These are phyloP conservation scores for Tyria jacobaeae DNA, from an alignment of 2,888 invertebrate species.

Conservation along the genomic window DNA sequence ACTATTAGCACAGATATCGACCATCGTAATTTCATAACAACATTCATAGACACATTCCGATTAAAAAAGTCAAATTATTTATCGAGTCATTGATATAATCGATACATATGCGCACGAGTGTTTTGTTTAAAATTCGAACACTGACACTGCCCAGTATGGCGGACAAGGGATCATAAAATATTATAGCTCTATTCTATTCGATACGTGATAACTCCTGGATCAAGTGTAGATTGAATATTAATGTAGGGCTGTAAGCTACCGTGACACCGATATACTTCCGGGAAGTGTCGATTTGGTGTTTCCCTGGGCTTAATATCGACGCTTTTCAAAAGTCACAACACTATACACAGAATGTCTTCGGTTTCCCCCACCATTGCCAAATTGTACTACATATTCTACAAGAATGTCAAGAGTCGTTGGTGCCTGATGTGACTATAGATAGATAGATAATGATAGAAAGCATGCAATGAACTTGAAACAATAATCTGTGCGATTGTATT, in stretches of 20 bases:
- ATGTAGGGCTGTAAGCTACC: conserved; percentile 74
- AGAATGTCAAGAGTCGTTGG: background rate
- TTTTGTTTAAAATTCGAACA: conserved; percentile 82
- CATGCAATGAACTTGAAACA: background rate
- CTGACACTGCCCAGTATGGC: conserved; percentile 77
- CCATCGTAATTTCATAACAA: conserved; percentile 5
- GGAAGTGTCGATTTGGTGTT: conserved; percentile 74
- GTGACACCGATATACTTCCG: conserved; percentile 80
- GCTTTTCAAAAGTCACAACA: conserved; percentile 33
- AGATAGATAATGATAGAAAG: conserved; percentile 12
- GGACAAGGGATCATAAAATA: conserved; percentile 85
- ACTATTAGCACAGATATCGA: background rate
- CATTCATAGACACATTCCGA: conserved; percentile 18
- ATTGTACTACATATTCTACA: background rate
- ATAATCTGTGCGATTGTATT: conserved; percentile 7
- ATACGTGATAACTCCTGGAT: conserved; percentile 84
- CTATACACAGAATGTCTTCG: conserved; percentile 12
- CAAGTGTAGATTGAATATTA: conserved; percentile 82
- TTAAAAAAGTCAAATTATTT: conserved; percentile 52
- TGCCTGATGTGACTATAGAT: conserved; percentile 7
- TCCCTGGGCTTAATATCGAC: conserved; percentile 53
- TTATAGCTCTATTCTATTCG: conserved; percentile 85
- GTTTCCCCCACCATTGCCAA: background rate
- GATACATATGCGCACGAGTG: conserved; percentile 59
- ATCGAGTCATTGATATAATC: conserved; percentile 58